Evolutionary conservation across 1,140 invertebrate genomes (phyloP), one percentile per base, ranked within the genome.

Genomic region (Zaprionus vittiger): DNA sequence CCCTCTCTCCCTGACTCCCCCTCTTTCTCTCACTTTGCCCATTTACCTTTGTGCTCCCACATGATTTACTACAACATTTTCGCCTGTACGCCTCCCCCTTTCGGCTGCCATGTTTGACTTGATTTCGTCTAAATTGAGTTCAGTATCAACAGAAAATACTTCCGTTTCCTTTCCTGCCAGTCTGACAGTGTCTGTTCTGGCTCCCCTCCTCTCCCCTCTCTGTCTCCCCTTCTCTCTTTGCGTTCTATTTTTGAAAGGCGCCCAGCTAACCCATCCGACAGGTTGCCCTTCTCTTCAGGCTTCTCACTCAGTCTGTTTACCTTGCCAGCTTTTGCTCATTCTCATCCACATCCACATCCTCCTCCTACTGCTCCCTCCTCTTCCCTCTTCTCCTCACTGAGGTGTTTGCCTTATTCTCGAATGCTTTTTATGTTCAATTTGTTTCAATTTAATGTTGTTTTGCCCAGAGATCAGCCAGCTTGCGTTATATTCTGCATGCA

Each of bases 141-240:
- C 85, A 89, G 85, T 89, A 89, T 89, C 85, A 89, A 89, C 85
- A 89, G 85, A 90, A 89, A 89, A 89, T 89, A 89, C 85, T 89
- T 89, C 85, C 85, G 85, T 82, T 89, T 89, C 85, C 85, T 81
- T 62, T 64, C 64, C 73, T 59, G 77, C 28, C 64, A 65, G 61
- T 68, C 73, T 75, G 73, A 72, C 74, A 77, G 74, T 73, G 62
- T 66, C 38, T 62, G 38, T 34, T 41, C 41, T 41, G 15, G 38
- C n/a, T 41, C 28, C 28, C 31, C 22, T 41, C 37, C 28, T 56
- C 28, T 65, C 41, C 41, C 37, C 15, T 31, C 24, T 28, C 28
- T 17, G 2, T 9, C 17, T 37, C n/a, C n/a, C n/a, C 31, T 20
- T 3, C 17, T 12, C 38, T 79, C 85, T 90, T 79, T 79, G 81